Evolutionary conservation across 2,888 invertebrate genomes (phyloP).

Genomic region (Incurvaria masculella): DNA sequence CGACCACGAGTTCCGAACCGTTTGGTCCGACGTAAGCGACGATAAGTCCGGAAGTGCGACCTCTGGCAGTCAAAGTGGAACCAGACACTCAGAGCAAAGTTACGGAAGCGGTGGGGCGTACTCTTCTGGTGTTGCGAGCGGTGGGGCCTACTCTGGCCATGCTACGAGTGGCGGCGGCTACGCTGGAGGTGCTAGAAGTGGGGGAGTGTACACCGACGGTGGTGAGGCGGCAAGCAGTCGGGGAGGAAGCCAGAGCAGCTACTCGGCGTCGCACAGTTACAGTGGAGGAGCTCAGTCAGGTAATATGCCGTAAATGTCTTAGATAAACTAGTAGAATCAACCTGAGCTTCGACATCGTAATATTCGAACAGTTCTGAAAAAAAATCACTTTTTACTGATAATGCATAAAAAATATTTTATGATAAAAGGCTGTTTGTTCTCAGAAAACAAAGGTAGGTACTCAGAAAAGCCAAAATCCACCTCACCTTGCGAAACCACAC

Average conservation of each 20-base stretch:
- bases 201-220: too few relatives aligned
- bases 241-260: slow-evolving; percentile 3
- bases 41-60: neutral
- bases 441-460: too few relatives aligned
- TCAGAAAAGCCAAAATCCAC: too few relatives aligned
- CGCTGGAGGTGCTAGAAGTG: slow-evolving; percentile 1
- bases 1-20: slow-evolving; percentile 37
- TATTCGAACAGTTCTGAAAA: too few relatives aligned
- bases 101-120: slow-evolving; percentile 17
- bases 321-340: too few relatives aligned
- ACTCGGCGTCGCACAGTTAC: slow-evolving; percentile 8
- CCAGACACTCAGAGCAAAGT: slow-evolving; percentile 17
- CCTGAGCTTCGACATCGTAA: too few relatives aligned
- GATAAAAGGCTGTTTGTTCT: too few relatives aligned
- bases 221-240: too few relatives aligned
- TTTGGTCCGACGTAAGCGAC: neutral
- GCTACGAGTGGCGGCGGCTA: slow-evolving; percentile 2
- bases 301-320: neutral
- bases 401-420: too few relatives aligned
- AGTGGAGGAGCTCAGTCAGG: slow-evolving; percentile 8
- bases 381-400: too few relatives aligned
- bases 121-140: neutral
- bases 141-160: neutral
- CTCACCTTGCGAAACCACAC: too few relatives aligned
- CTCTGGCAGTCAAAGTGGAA: slow-evolving; percentile 23